These are phyloP conservation scores for Macrophya annulata DNA, from an alignment of 2,888 invertebrate genomes.

Conservation along the genomic window DNA sequence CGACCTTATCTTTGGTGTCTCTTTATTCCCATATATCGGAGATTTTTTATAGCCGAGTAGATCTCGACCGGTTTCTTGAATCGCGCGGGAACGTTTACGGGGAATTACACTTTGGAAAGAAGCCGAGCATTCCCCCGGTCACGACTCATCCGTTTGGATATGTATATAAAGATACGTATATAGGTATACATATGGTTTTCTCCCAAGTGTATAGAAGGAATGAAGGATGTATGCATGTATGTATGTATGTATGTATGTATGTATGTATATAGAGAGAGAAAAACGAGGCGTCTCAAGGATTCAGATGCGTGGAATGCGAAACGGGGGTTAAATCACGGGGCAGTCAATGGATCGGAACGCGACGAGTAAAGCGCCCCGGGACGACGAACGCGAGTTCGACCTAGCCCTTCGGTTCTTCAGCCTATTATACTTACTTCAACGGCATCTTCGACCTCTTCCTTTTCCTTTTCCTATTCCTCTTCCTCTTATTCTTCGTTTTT, in stretches of 20 bases:
- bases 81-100: slow-evolving; percentile 68
- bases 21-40: background rate
- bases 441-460: slow-evolving; percentile 39
- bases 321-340: slow-evolving; percentile 75
- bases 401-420: slow-evolving; percentile 43
- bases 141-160: background rate
- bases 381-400: slow-evolving; percentile 27
- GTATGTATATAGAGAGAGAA: slow-evolving; percentile 13
- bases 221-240: background rate
- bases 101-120: slow-evolving; percentile 74
- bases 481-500: background rate
- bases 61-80: slow-evolving; percentile 12
- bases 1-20: background rate
- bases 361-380: slow-evolving; percentile 22
- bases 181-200: background rate
- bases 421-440: slow-evolving; percentile 53
- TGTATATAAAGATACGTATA: background rate
- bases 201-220: background rate
- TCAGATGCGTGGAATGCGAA: slow-evolving; percentile 68
- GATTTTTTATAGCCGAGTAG: slow-evolving; percentile 37
- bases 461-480: slow-evolving; percentile 3
- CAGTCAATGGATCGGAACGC: slow-evolving; percentile 55
- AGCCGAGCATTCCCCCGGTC: slow-evolving; percentile 57
- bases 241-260: slow-evolving; percentile 45
- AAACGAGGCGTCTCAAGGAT: slow-evolving; percentile 57